Conservation (phyloP, 2,797 vertebrate genomes). For the Thripadectes ignobilis region DNA sequence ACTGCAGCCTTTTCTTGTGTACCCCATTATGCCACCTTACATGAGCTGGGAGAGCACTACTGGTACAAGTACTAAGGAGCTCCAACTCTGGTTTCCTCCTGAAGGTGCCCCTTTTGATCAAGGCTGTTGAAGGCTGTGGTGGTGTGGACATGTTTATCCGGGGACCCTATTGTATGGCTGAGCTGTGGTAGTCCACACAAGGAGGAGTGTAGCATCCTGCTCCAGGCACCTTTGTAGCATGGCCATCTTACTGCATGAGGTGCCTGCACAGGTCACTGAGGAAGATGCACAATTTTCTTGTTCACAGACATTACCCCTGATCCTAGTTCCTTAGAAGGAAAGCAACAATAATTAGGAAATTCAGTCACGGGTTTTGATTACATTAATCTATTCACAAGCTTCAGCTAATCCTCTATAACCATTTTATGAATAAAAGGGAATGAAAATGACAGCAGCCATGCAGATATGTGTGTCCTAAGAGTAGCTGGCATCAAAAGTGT, state of each 20-base stretch:
- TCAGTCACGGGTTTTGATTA: neutral
- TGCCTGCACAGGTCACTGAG: neutral
- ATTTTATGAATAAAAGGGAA: neutral
- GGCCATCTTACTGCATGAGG: neutral
- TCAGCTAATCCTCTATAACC: neutral
- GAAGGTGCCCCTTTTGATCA: neutral
- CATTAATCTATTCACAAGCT: neutral
- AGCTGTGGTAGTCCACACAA: neutral
- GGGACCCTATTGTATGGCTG: neutral
- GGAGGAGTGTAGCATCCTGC: neutral
- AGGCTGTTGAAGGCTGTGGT: neutral
- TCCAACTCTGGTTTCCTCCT: neutral
- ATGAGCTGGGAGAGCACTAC: neutral
- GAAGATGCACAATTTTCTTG: neutral
- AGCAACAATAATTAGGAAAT: neutral
- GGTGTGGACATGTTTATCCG: neutral
- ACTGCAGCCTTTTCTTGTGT: neutral
- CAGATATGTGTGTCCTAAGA: neutral
- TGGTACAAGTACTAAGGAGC: neutral
- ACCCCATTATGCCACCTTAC: neutral
- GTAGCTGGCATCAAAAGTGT: neutral
- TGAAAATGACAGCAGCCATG: neutral
- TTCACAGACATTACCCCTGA: neutral
- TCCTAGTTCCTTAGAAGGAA: neutral
- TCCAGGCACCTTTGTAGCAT: no score